A percentile compares a stretch with the other conserved stretches of the same genome.
These are phyloP conservation scores for Channa maculata DNA, from an alignment of 2,113 vertebrate species.

Conservation along the genomic window DNA sequence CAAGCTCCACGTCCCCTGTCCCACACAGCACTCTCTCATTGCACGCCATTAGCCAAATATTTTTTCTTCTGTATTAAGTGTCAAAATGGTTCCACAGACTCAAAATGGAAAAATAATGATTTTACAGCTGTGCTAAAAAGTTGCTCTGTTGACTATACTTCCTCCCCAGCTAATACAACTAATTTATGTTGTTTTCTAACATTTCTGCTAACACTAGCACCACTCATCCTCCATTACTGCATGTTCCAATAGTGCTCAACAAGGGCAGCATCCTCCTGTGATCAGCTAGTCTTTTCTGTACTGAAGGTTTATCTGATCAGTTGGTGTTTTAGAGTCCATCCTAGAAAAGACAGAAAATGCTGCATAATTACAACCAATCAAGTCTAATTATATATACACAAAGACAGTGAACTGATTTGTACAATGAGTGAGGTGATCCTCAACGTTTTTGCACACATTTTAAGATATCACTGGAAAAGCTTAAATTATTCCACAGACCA, in stretches of 20 bases:
- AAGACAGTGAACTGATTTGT: not conserved
- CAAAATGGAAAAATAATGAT: not conserved
- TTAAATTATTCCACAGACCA: too few relatives aligned
- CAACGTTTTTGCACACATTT: too few relatives aligned
- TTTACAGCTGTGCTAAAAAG: not conserved
- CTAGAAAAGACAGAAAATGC: constrained; percentile 58
- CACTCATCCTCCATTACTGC: constrained; percentile 38
- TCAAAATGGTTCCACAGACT: not conserved
- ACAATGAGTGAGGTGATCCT: not conserved
- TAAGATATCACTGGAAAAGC: too few relatives aligned
- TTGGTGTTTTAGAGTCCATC: constrained; percentile 64
- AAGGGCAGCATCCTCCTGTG: constrained; percentile 5
- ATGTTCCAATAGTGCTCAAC: constrained; percentile 1
- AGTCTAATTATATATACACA: not conserved
- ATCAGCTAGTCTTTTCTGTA: not conserved
- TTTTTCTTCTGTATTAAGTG: constrained; percentile 18
- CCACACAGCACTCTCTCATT: constrained; percentile 77
- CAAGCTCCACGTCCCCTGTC: constrained; percentile 79
- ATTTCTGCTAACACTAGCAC: constrained; percentile 39
- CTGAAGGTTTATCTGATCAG: constrained; percentile 36
- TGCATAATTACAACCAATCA: not conserved
- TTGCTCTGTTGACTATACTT: constrained; percentile 15
- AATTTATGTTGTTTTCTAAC: constrained; percentile 45
- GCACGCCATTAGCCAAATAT: constrained; percentile 75
- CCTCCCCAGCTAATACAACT: constrained; percentile 35